Evolutionary conservation across 1,140 invertebrate genomes (phyloP), one percentile per base, ranked within the genome.

Genomic region (Platyscapa corneri): DNA sequence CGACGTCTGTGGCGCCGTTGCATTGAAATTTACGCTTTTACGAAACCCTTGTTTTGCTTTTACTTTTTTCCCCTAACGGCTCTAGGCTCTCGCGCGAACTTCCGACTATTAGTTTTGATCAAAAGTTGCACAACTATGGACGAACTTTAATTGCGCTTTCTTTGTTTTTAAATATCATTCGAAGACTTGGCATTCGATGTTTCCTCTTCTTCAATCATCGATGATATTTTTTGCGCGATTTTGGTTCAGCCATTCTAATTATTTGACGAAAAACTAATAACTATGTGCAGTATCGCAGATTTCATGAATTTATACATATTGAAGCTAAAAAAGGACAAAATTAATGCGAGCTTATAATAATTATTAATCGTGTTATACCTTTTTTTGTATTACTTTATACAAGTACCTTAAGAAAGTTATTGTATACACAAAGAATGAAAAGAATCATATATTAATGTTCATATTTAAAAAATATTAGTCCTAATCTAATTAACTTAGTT

Each of bases 391-490:
- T 78, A 60, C 16, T 30, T 78, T 78, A 60, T 37, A 30, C 60
- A 78, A 60, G 8, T 46, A 46, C 12, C 42, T 46, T 46, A 46
- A 5, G 6, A 46, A 46, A 46, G 42, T 46, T 46, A 46, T 46
- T 78, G 32, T 60, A 27, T 18, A 79, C 34, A 79, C 8, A 39
- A 39, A 46, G 3, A 27, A 64, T 34, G 32, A 32, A 27, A n/a
- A 37, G 18, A 64, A 79, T n/a, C 56, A 37, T 78, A 37, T 79
- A 39, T 64, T 79, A 39, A 27, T 67, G 78, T 80, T 80, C 46
- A 46, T n/a, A n/a, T n/a, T 74, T 74, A 42, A 74, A 10, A 39
- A 42, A n/a, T 42, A 42, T 74, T 39, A 74, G 70, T 12, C 8
- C 37, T 27, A n/a, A 42, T 74, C 0, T 74, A n/a, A 49, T 49